Conservation (phyloP, 2,113 vertebrate genomes). For the Amblyopsis rosae region DNA sequence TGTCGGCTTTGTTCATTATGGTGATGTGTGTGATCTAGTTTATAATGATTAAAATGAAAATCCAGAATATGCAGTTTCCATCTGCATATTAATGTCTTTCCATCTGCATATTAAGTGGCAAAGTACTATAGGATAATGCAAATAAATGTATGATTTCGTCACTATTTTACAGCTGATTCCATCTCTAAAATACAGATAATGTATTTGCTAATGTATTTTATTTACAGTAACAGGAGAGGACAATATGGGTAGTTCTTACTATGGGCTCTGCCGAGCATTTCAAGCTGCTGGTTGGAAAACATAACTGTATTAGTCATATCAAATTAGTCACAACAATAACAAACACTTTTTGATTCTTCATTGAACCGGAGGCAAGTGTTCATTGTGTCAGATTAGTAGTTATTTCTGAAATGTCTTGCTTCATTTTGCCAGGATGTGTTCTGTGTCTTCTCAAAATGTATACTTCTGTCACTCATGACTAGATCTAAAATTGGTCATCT, state of each 20-base stretch:
- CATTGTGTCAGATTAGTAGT: slow-evolving; percentile 22
- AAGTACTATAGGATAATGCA: too few relatives aligned
- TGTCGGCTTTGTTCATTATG: too few relatives aligned
- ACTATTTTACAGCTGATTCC: too few relatives aligned
- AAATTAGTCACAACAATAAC: slow-evolving; percentile 43
- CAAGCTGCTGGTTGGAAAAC: slow-evolving; percentile 12
- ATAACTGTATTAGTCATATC: slow-evolving; percentile 39
- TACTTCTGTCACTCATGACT: slow-evolving; percentile 52
- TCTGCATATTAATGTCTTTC: too few relatives aligned
- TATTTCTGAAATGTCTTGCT: slow-evolving; percentile 26
- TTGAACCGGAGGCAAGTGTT: slow-evolving; percentile 23
- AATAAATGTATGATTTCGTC: too few relatives aligned
- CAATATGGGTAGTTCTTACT: slow-evolving; percentile 26
- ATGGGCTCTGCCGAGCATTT: slow-evolving; percentile 11
- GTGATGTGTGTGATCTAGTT: too few relatives aligned
- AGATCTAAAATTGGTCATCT: slow-evolving; percentile 55
- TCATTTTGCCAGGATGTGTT: slow-evolving; percentile 40
- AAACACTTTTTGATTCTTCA: slow-evolving; percentile 23
- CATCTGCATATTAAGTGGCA: too few relatives aligned
- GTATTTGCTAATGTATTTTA: slow-evolving; percentile 23
- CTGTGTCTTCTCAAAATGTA: slow-evolving; percentile 29
- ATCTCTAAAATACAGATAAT: slow-evolving; percentile 25
- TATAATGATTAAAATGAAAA: too few relatives aligned
- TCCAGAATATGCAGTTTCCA: too few relatives aligned
- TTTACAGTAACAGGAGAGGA: slow-evolving; percentile 21